These are phyloP conservation scores for Anser cygnoides DNA, from an alignment of 2,113 vertebrate species.

Conservation along the genomic window DNA sequence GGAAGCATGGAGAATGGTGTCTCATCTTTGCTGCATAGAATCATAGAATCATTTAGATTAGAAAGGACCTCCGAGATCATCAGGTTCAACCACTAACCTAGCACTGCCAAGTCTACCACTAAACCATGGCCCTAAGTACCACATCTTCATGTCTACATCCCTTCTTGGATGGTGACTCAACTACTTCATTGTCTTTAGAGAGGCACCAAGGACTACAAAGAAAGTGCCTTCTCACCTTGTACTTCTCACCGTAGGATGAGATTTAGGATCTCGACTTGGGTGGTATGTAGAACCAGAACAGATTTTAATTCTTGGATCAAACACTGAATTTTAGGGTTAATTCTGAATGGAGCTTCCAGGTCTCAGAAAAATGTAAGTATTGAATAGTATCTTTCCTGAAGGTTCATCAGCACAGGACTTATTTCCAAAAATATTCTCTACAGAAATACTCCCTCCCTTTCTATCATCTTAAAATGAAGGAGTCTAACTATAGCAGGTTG, in stretches of 20 bases:
- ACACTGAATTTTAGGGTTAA: not conserved
- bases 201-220: not conserved
- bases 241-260: not conserved
- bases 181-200: not conserved
- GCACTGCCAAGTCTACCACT: too few species aligned
- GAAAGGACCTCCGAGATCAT: too few species aligned
- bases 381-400: not conserved
- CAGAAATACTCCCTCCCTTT: not conserved
- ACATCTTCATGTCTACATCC: too few species aligned
- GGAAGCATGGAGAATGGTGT: not conserved
- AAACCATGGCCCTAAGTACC: too few species aligned
- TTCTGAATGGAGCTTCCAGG: not conserved
- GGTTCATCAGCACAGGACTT: not conserved
- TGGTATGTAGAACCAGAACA: not conserved
- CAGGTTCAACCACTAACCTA: too few species aligned
- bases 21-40: not conserved
- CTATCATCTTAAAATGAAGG: not conserved
- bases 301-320: not conserved
- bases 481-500: conserved; percentile 11
- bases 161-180: too few species aligned
- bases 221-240: not conserved
- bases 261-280: not conserved
- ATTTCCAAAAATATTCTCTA: not conserved
- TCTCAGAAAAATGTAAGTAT: not conserved
- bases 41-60: too few species aligned